A percentile compares a stretch with the other conserved stretches of the same genome.
These are phyloP conservation scores for Cyphomyrmex costatus DNA, from an alignment of 1,140 invertebrate genomes.

Conservation along the genomic window DNA sequence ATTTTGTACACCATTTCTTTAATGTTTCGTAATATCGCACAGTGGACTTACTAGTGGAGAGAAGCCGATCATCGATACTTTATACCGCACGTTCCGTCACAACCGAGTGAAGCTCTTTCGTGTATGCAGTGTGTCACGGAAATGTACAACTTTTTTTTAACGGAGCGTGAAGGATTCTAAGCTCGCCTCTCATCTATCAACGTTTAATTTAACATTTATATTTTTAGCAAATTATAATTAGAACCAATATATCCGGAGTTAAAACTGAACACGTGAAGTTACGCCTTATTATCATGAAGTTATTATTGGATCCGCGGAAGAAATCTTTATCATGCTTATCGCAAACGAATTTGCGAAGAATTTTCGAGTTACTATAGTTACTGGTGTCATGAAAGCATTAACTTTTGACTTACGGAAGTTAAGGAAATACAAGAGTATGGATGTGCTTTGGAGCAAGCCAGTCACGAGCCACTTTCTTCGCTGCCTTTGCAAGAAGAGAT, in stretches of 20 bases:
- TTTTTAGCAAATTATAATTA: not conserved
- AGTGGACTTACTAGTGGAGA: not conserved
- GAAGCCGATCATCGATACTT: not conserved
- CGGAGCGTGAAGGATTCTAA: not conserved
- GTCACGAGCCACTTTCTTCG: constrained; percentile 15
- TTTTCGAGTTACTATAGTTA: not conserved
- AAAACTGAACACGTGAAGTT: not conserved
- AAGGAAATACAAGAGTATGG: not conserved
- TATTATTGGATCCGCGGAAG: not conserved
- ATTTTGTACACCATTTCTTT: constrained; percentile 19
- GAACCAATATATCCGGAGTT: not conserved
- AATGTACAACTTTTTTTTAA: not conserved
- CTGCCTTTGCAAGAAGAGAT: not conserved
- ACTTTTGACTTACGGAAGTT: not conserved
- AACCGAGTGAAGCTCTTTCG: constrained; percentile 2
- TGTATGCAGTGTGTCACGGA: not conserved
- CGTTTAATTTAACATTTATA: constrained; percentile 6
- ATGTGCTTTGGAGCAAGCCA: not conserved
- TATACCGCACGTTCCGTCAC: not conserved
- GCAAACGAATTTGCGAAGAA: not conserved
- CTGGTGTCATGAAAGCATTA: not conserved
- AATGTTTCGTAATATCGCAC: not conserved
- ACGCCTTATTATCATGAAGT: not conserved
- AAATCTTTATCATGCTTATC: not conserved
- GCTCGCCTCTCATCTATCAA: not conserved